Conservation (phyloP, 2,113 vertebrate genomes). For the Fulmarus glacialis region DNA sequence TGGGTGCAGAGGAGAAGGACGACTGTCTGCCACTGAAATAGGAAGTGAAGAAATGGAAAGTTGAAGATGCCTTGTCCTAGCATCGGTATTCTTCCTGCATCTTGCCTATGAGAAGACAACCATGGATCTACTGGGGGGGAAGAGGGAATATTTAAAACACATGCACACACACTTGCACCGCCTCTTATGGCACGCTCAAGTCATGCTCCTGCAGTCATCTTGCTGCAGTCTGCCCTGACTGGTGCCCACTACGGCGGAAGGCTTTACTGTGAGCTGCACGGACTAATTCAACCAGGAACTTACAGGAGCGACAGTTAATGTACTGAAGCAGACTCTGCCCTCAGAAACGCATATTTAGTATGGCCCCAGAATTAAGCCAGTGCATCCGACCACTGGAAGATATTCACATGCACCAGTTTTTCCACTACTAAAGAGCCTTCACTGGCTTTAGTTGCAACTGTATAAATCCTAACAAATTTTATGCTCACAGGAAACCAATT, state of each 20-base stretch:
- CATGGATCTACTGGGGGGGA: neutral
- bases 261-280: neutral
- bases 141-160: neutral
- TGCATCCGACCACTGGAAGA: neutral
- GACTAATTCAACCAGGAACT: neutral
- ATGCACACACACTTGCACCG: neutral
- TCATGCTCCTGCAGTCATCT: neutral
- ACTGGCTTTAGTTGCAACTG: neutral
- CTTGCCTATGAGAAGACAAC: neutral
- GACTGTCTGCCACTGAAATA: neutral
- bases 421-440: neutral
- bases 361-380: neutral
- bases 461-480: neutral
- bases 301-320: neutral
- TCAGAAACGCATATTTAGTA: neutral
- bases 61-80: neutral
- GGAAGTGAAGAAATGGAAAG: neutral
- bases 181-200: accelerated
- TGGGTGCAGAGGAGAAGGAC: neutral
- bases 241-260: neutral
- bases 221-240: too few relatives aligned
- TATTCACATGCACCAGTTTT: neutral
- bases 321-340: neutral
- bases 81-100: neutral
- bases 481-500: neutral